Base-by-base conservation (phyloP, 1,140 invertebrate species). In the Nasonia giraulti region DNA sequence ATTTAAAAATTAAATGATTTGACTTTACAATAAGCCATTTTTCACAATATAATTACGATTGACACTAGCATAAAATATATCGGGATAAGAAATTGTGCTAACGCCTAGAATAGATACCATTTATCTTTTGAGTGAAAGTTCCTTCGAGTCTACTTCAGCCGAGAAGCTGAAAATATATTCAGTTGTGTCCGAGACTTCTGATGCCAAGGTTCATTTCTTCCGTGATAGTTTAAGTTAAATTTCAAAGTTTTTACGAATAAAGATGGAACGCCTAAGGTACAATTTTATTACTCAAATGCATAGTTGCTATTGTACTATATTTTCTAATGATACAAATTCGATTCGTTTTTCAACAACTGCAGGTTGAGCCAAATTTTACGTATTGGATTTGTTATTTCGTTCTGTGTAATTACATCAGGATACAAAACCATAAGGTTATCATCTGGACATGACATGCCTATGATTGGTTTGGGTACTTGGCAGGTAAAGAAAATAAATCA, bases 401-500 rank as follows among this genome's bases (percentile, higher is more conserved):
- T 69, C 6, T 55, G 3, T 20, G 55, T 73, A 27, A 44, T 11
- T 7, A n/a, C 37, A 47, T 69, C n/a, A 2, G 88, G 83, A 2
- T 17, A 91, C 90, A 82, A 90, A 82, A 87, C 87, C 31, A 55
- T 92, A 71, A 87, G 82, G 81, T 84, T 93, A 68, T 90, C 88
- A 74, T 93, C 92, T 37, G 92, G 92, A 74, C 88, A 91, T 87
- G 89, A 95, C 86, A 97, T 97, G 95, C 96, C 96, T 0, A 94
- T 94, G 84, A 90, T 97, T 74, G 96, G 96, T 47, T 94, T 97
- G 87, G 96, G 96, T 82, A 97, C 96, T 83, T 97, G 96, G 96
- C 96, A 96, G 94, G 96, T 96, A 91, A 93, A 8, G 10, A 71
- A n/a, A 27, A 23, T 71, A 2, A 12, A 27, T 71, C 5, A 3